These are phyloP conservation scores for Temnothorax longispinosus DNA, from an alignment of 1,140 invertebrate genomes.

Conservation along the genomic window DNA sequence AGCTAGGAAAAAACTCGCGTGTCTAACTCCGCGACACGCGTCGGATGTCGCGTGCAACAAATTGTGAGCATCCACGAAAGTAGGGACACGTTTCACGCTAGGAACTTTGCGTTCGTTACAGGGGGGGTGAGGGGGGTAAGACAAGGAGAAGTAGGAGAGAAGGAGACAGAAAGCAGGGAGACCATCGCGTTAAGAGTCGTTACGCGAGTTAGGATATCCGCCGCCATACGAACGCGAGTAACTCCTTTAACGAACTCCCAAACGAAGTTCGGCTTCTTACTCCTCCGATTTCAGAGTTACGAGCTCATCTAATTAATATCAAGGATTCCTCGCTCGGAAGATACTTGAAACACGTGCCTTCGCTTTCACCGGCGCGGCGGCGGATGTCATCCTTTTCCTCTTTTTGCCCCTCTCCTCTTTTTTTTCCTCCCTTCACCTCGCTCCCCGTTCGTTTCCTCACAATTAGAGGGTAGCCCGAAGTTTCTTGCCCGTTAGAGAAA, in stretches of 20 bases:
- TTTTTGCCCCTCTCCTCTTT: not conserved
- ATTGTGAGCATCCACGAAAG: slow-evolving; percentile 66
- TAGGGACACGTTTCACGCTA: slow-evolving; percentile 55
- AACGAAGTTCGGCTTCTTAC: slow-evolving; percentile 72
- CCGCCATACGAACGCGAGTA: slow-evolving; percentile 68
- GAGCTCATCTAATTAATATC: slow-evolving; percentile 70
- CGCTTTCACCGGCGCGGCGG: slow-evolving; percentile 36
- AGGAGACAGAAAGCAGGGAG: not conserved
- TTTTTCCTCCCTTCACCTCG: not conserved
- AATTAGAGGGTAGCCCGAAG: slow-evolving; percentile 30
- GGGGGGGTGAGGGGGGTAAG: not conserved
- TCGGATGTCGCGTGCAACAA: slow-evolving; percentile 71
- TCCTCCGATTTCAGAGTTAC: slow-evolving; percentile 72
- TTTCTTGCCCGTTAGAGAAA: slow-evolving; percentile 41
- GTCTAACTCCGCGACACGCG: slow-evolving; percentile 61
- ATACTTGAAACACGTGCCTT: slow-evolving; percentile 58
- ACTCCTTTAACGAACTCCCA: slow-evolving; percentile 73
- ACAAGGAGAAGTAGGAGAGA: no score
- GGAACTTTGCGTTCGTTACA: slow-evolving; percentile 63
- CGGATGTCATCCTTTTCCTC: slow-evolving; percentile 43
- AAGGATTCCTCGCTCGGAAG: slow-evolving; percentile 60
- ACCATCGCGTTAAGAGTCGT: slow-evolving; percentile 75
- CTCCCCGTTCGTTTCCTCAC: slow-evolving; percentile 30
- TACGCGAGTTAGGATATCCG: slow-evolving; percentile 73
- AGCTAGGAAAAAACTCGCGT: slow-evolving; percentile 34